Evolutionary conservation across 2,113 vertebrate species (phyloP), one percentile per base, ranked within the genome.

Genomic region (Dryoscopus gambensis): DNA sequence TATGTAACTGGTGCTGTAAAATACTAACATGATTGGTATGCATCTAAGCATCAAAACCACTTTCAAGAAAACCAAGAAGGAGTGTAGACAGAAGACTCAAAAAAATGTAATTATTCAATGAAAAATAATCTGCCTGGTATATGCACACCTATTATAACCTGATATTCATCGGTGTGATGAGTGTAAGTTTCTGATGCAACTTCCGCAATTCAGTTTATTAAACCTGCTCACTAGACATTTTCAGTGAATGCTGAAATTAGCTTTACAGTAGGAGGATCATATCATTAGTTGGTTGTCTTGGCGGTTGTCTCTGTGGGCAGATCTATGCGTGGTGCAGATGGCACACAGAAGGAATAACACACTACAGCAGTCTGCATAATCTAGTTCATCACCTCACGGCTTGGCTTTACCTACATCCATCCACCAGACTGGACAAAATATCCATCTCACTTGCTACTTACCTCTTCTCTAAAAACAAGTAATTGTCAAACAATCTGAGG

Each of bases 371-470:
- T 4, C 57, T 80, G 49, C 27, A 77, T 6, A 77, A 65, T 21
- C 25, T 7, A 15, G 25, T 13, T 30, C 15, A 33, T 13, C 2
- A 0, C 1, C 6, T 7, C 8, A 68, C 10, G 10, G 14, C 40
- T 59, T 80, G 55, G 25, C 33, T 76, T 71, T 39, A 69, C 35
- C 42, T 11, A 24, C 27, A 9, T 3, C 24, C 53, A 4, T 6
- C 27, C 56, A 47, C 23, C 10, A 64, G 17, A 22, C 0, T 11
- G 53, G 67, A 52, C 23, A 74, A 84, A 70, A 15, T 52, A 79
- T 75, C 39, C 28, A 67, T 39, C 56, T 65, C 42, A 46, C 22
- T 46, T 79, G 47, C 44, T 55, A 6, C 22, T 39, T 42, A 15
- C 23, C 10, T 56, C 14, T 57, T 44, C 47, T 80, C 52, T 25